A percentile compares a stretch with the other conserved stretches of the same genome.
phyloP scores from a whole-genome alignment of 2,888 invertebrate genomes.

The Ennomos erosarius region DNA sequence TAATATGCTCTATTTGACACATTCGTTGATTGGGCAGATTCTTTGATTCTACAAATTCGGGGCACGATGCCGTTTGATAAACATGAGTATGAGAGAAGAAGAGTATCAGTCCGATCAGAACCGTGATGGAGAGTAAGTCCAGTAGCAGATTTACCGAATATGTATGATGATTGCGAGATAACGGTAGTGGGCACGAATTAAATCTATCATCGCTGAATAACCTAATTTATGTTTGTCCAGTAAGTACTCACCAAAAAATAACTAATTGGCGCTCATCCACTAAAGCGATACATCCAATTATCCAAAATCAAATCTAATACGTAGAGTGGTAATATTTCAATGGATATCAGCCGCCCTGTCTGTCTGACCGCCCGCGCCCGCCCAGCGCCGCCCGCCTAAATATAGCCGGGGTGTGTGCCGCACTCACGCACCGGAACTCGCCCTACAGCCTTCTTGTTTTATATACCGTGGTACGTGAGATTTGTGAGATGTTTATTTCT shows the following conservation, averaged over 20 bases:
- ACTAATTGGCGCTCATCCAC: slow-evolving; percentile 38
- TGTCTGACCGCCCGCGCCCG: slow-evolving; percentile 41
- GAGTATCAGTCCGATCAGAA: no score
- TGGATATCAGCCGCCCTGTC: slow-evolving; percentile 40
- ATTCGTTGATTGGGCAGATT: no score
- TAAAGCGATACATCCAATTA: slow-evolving; percentile 43
- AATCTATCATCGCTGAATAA: no score
- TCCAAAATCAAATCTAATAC: slow-evolving; percentile 51
- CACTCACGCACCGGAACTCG: slow-evolving; percentile 65
- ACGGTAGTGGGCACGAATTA: no score
- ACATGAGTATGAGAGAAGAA: no score
- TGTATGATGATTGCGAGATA: no score
- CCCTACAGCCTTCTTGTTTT: slow-evolving; percentile 58
- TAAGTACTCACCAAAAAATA: slow-evolving; percentile 16
- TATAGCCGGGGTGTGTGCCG: slow-evolving; percentile 43
- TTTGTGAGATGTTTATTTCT: slow-evolving; percentile 26
- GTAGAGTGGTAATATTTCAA: slow-evolving; percentile 51
- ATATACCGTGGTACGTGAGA: slow-evolving; percentile 37
- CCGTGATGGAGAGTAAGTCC: no score
- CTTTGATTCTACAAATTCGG: no score
- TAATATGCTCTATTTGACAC: no score
- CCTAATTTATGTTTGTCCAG: no score
- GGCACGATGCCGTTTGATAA: no score
- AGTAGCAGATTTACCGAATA: no score
- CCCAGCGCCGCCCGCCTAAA: slow-evolving; percentile 49